These are phyloP conservation scores for Chrysotoxum bicinctum DNA, from an alignment of 2,888 invertebrate species.

Conservation along the genomic window DNA sequence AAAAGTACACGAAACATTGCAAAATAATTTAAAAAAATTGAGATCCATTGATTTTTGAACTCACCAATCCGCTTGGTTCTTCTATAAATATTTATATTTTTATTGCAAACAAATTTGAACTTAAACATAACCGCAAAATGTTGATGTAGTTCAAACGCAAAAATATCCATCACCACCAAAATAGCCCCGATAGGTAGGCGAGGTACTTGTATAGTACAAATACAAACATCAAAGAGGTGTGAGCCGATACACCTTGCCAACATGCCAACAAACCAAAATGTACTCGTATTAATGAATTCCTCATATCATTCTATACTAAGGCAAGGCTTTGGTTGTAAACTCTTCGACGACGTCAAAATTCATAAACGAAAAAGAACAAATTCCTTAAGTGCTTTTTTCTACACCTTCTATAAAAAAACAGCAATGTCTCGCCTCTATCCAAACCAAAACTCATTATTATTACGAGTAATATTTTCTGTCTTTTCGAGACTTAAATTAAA, in stretches of 20 bases:
- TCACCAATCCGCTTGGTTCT: no score
- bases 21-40: no score
- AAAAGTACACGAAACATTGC: no score
- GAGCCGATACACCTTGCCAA: slow-evolving; percentile 39
- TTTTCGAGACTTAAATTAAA: background rate
- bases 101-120: no score
- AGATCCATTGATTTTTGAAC: no score
- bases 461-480: slow-evolving; percentile 34
- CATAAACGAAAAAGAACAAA: slow-evolving; percentile 27
- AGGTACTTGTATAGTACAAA: background rate
- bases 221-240: slow-evolving; percentile 58
- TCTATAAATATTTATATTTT: no score
- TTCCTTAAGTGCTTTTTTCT: slow-evolving; percentile 42
- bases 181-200: background rate
- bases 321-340: background rate
- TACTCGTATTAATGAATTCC: slow-evolving; percentile 38
- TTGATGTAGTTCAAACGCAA: no score
- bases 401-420: background rate
- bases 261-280: slow-evolving; percentile 34
- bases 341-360: background rate
- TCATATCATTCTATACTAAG: background rate
- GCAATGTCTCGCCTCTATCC: background rate
- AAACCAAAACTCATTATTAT: slow-evolving; percentile 14
- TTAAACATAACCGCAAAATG: no score
- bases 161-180: no score